A percentile compares a stretch with the other conserved stretches of the same genome.
phyloP scores from a whole-genome alignment of 2,888 invertebrate genomes.

The Mycalesis mineus region DNA sequence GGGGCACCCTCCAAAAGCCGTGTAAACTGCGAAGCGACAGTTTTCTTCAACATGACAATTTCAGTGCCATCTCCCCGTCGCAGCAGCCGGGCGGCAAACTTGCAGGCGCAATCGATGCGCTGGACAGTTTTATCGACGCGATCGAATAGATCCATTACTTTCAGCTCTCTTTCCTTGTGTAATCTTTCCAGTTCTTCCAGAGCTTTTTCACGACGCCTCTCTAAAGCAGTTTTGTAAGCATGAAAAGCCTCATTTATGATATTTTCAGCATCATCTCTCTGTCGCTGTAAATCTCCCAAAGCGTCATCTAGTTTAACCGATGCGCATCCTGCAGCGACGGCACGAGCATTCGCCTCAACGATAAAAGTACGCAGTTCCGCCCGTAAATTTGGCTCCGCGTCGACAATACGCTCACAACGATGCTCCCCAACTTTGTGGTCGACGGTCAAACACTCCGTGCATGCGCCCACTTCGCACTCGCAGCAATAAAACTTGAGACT shows the following conservation, averaged over 20 bases:
- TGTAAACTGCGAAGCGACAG: conserved; percentile 86
- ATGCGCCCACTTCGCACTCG: conserved; percentile 91
- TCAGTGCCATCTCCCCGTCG: conserved; percentile 91
- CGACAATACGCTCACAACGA: conserved; percentile 88
- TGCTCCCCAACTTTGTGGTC: conserved; percentile 91
- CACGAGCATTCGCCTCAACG: conserved; percentile 85
- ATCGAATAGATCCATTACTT: conserved; percentile 92
- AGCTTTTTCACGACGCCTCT: conserved; percentile 87
- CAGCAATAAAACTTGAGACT: conserved; percentile 92
- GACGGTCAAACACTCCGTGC: conserved; percentile 89
- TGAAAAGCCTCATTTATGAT: conserved; percentile 89
- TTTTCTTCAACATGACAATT: conserved; percentile 88
- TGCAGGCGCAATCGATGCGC: conserved; percentile 91
- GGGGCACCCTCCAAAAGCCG: conserved; percentile 88
- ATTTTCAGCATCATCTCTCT: conserved; percentile 90
- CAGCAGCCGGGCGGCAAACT: conserved; percentile 88
- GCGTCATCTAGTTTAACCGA: conserved; percentile 86
- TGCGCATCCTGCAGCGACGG: conserved; percentile 86
- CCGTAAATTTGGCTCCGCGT: conserved; percentile 87
- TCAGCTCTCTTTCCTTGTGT: conserved; percentile 90
- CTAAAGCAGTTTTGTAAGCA: conserved; percentile 88
- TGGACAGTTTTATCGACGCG: conserved; percentile 90
- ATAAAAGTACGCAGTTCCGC: conserved; percentile 87
- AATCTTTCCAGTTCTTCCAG: conserved; percentile 84
- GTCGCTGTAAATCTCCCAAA: conserved; percentile 90